Percentiles rank a stretch among this genome's conserved stretches.
phyloP scores from a whole-genome alignment of 2,888 invertebrate species.

The Nebria brevicollis region DNA sequence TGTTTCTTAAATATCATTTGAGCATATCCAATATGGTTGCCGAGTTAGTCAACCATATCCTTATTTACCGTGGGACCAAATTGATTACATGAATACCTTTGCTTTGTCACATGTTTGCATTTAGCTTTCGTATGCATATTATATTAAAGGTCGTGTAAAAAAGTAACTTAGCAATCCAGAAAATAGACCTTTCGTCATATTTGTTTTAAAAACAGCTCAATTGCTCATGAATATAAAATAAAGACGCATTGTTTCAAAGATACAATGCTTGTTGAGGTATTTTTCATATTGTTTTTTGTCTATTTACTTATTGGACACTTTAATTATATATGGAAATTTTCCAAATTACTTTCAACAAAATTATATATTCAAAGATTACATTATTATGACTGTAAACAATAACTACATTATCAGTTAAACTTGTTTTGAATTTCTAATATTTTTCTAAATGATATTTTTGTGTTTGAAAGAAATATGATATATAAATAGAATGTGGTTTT shows the following conservation, averaged over 20 bases:
- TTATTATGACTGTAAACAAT: not conserved
- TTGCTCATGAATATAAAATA: no score
- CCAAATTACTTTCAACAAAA: not conserved
- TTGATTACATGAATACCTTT: not conserved
- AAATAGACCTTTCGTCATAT: no score
- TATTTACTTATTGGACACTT: not conserved
- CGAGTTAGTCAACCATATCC: not conserved
- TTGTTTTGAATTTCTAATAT: not conserved
- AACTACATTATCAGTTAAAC: not conserved
- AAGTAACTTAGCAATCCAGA: no score
- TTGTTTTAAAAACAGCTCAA: no score
- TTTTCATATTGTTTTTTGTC: not conserved
- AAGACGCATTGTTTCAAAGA: not conserved
- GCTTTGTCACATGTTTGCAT: not conserved
- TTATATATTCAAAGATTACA: not conserved
- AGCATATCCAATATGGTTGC: not conserved
- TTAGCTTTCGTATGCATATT: no score
- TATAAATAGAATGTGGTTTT: not conserved
- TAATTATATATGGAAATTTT: not conserved
- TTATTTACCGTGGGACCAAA: not conserved
- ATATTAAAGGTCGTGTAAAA: no score
- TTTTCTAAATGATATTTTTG: not conserved
- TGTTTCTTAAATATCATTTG: not conserved
- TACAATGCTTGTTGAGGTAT: not conserved
- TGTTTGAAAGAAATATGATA: not conserved